phyloP scores from a whole-genome alignment of 2,888 invertebrate genomes.

The Acanthosoma haemorrhoidale region DNA sequence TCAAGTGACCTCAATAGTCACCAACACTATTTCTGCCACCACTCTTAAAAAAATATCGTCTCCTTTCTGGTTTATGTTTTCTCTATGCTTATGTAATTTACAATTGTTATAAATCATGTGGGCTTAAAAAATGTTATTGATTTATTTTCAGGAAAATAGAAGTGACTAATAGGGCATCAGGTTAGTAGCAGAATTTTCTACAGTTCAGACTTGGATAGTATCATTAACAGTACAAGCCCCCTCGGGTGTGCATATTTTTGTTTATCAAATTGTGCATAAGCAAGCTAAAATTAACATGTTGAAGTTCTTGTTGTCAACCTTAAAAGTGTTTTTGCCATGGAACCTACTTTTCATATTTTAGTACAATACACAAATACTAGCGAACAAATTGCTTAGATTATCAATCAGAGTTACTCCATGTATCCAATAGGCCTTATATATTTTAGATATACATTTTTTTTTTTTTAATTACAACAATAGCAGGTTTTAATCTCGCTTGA shows the following conservation, averaged over 20 bases:
- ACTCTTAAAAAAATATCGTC: too few relatives aligned
- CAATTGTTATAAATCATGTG: too few relatives aligned
- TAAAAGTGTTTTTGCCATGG: not conserved
- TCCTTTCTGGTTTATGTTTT: too few relatives aligned
- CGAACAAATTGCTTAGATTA: too few relatives aligned
- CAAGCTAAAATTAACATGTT: not conserved
- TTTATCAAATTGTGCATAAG: not conserved
- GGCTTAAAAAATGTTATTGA: not conserved
- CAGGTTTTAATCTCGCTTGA: too few relatives aligned
- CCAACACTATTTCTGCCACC: too few relatives aligned
- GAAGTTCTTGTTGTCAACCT: not conserved
- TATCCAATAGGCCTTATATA: too few relatives aligned
- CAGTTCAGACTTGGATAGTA: constrained; percentile 4
- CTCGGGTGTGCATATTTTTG: not conserved
- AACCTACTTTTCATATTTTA: not conserved
- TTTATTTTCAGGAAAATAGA: not conserved
- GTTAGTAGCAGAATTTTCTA: not conserved
- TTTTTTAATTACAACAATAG: too few relatives aligned
- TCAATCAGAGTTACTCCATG: too few relatives aligned
- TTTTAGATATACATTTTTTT: too few relatives aligned
- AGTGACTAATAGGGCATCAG: not conserved
- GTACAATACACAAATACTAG: not conserved
- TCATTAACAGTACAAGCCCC: not conserved
- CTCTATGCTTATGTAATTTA: too few relatives aligned
- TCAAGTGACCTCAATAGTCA: too few relatives aligned